phyloP scores from a whole-genome alignment of 2,888 invertebrate genomes.

The Trisateles emortualis region DNA sequence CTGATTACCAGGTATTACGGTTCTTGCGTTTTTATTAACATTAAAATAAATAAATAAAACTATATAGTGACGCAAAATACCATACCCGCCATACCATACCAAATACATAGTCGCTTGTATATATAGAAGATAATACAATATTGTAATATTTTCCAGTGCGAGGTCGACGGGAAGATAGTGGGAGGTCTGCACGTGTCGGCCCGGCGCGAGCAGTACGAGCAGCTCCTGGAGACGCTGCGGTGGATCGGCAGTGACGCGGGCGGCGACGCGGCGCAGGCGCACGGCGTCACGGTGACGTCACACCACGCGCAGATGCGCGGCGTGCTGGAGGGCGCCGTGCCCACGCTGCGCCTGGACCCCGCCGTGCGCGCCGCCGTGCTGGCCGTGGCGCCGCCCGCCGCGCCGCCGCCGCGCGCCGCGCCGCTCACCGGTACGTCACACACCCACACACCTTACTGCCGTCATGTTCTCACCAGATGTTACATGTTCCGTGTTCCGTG shows the following conservation, averaged over 20 bases:
- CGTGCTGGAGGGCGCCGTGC: constrained; percentile 72
- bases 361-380: constrained; percentile 87
- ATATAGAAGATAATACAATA: not conserved
- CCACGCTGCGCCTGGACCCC: constrained; percentile 87
- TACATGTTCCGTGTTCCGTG: too few species aligned
- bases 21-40: too few species aligned
- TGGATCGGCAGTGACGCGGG: constrained; percentile 58
- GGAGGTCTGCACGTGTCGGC: constrained; percentile 95
- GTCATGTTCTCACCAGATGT: not conserved
- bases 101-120: too few species aligned
- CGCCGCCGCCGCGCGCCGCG: constrained; percentile 39
- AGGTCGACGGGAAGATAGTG: constrained; percentile 92
- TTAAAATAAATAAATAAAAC: too few species aligned
- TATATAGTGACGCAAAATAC: too few species aligned
- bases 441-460: too few species aligned
- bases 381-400: constrained; percentile 65
- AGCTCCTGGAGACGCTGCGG: constrained; percentile 91
- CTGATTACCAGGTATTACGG: constrained; percentile 41
- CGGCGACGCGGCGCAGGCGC: constrained; percentile 23
- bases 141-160: constrained; percentile 59
- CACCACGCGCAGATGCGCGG: constrained; percentile 26
- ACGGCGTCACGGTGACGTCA: constrained; percentile 10
- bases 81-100: too few species aligned
- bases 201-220: constrained; percentile 95
- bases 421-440: constrained; percentile 35